Conservation (phyloP, 1,140 invertebrate genomes). For the Sminthurinus signatus region DNA sequence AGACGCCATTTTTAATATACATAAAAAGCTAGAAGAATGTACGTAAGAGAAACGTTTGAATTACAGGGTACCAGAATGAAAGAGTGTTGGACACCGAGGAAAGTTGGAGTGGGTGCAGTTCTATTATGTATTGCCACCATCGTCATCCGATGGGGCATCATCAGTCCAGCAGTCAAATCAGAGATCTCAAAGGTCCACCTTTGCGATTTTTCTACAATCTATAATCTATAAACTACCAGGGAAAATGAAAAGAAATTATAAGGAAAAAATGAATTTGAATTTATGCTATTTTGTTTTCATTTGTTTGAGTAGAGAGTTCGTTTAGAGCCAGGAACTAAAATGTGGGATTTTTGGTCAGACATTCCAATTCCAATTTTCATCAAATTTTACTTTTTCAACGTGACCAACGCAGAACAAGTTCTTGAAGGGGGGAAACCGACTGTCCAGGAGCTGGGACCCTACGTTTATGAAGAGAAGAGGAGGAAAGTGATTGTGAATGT, state of each 20-base stretch:
- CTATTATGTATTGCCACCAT: background rate
- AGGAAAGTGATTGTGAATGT: slow-evolving; percentile 37
- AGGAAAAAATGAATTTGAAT: background rate
- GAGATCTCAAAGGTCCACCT: slow-evolving; percentile 27
- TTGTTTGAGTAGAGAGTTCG: slow-evolving; percentile 23
- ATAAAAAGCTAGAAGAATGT: too few relatives aligned
- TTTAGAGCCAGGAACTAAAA: slow-evolving; percentile 28
- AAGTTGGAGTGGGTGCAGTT: background rate
- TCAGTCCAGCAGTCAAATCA: background rate
- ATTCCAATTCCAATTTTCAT: slow-evolving; percentile 49
- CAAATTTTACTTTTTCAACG: slow-evolving; percentile 50
- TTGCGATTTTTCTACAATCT: too few relatives aligned
- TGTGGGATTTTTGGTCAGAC: slow-evolving; percentile 45
- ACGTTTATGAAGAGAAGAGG: slow-evolving; percentile 47
- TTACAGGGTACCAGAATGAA: background rate
- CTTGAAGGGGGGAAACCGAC: slow-evolving; percentile 46
- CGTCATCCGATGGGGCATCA: slow-evolving; percentile 11
- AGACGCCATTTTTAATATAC: too few relatives aligned
- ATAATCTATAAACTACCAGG: background rate
- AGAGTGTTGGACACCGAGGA: background rate
- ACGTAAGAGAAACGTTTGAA: too few relatives aligned
- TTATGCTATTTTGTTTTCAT: background rate
- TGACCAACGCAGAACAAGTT: slow-evolving; percentile 48
- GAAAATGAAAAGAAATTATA: background rate
- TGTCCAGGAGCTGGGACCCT: slow-evolving; percentile 50